phyloP scores from a whole-genome alignment of 2,888 invertebrate genomes.

The Mesochorus sp. region DNA sequence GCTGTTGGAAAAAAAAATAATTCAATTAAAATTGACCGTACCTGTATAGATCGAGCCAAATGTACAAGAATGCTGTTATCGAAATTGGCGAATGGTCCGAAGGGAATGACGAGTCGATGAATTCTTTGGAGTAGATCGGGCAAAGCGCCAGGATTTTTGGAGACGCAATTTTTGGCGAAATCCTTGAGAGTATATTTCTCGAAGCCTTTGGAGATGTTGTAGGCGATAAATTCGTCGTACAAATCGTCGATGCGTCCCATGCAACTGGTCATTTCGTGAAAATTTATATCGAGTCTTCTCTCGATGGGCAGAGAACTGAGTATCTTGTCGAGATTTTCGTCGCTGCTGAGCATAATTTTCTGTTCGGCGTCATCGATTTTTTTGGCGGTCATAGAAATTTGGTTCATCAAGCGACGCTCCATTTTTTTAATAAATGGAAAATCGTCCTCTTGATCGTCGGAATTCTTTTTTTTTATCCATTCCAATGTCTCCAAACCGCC shows the following conservation, averaged over 20 bases:
- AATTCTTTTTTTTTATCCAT: constrained; percentile 59
- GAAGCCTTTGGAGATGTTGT: constrained; percentile 83
- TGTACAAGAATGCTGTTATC: constrained; percentile 82
- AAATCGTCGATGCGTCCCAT: constrained; percentile 85
- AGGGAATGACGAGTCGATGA: constrained; percentile 86
- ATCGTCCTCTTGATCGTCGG: constrained; percentile 82
- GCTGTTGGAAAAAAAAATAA: not conserved
- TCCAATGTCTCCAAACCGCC: constrained; percentile 73
- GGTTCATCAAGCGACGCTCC: constrained; percentile 82
- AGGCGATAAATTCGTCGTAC: constrained; percentile 85
- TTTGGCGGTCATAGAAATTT: constrained; percentile 68
- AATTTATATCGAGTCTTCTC: constrained; percentile 83
- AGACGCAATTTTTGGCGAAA: constrained; percentile 88
- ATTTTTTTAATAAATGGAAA: constrained; percentile 85
- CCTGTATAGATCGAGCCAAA: constrained; percentile 71
- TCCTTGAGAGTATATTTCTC: constrained; percentile 87
- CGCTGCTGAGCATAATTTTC: constrained; percentile 63
- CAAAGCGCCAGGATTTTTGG: constrained; percentile 86
- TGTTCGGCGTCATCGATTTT: constrained; percentile 72
- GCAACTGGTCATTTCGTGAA: constrained; percentile 68
- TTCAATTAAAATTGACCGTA: constrained; percentile 47
- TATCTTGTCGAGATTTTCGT: constrained; percentile 63
- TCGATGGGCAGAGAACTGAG: constrained; percentile 81
- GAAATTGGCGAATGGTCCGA: constrained; percentile 80
- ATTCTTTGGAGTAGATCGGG: constrained; percentile 87